phyloP scores from a whole-genome alignment of 2,888 invertebrate species.

The Proisotoma minuta region DNA sequence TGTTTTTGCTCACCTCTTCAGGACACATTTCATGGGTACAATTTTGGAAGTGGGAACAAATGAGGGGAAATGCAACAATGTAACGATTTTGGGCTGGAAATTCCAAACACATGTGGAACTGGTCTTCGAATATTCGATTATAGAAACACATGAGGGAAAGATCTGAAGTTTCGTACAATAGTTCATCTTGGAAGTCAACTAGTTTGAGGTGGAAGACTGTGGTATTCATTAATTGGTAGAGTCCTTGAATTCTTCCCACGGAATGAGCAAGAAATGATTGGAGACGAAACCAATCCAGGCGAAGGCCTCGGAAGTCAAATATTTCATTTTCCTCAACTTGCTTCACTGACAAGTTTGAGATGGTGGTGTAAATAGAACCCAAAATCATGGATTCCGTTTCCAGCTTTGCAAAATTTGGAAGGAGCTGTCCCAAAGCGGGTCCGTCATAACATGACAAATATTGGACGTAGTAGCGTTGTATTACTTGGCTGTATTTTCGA shows the following conservation, averaged over 20 bases:
- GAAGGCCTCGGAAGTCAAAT: slow-evolving; percentile 90
- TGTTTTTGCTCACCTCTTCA: slow-evolving; percentile 64
- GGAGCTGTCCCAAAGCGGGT: slow-evolving; percentile 75
- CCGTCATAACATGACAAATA: slow-evolving; percentile 95
- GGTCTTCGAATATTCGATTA: slow-evolving; percentile 92
- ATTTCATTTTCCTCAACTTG: slow-evolving; percentile 95
- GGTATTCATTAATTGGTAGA: slow-evolving; percentile 89
- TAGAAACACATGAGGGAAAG: slow-evolving; percentile 95
- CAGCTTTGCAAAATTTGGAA: slow-evolving; percentile 74
- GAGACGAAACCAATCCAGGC: slow-evolving; percentile 95
- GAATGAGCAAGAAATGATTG: slow-evolving; percentile 88
- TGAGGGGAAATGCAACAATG: slow-evolving; percentile 93
- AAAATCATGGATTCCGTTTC: slow-evolving; percentile 94
- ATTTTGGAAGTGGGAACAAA: slow-evolving; percentile 96
- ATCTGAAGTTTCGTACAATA: slow-evolving; percentile 94
- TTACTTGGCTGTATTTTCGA: slow-evolving; percentile 91
- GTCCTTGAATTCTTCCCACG: slow-evolving; percentile 54
- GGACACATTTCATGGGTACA: slow-evolving; percentile 98
- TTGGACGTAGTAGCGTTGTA: slow-evolving; percentile 96
- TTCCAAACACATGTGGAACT: slow-evolving; percentile 97
- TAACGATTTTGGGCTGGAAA: slow-evolving; percentile 98
- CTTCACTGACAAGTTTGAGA: slow-evolving; percentile 78
- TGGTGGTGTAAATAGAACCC: slow-evolving; percentile 84
- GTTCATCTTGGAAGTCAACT: slow-evolving; percentile 95
- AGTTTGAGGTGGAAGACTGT: slow-evolving; percentile 95